Conservation (phyloP, 2,888 invertebrate genomes). For the Philonicus albiceps region DNA sequence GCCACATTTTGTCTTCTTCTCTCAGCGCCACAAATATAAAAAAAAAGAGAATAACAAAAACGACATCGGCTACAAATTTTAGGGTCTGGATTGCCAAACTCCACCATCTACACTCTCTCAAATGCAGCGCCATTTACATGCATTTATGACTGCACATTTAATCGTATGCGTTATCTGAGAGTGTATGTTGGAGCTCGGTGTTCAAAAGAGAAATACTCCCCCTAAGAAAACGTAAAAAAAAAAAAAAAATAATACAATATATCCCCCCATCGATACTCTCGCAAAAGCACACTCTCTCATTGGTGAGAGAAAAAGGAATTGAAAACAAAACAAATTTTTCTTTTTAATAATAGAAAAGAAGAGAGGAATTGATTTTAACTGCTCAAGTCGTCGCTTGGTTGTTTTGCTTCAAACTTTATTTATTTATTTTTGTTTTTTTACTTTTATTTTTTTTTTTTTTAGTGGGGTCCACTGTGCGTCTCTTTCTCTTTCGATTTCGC, state of each 20-base stretch:
- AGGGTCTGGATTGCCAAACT: background rate
- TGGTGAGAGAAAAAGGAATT: background rate
- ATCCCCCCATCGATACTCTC: background rate
- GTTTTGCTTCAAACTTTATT: background rate
- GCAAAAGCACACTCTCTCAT: background rate
- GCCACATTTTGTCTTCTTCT: slow-evolving; percentile 13
- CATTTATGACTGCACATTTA: background rate
- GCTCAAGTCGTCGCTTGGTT: slow-evolving; percentile 41
- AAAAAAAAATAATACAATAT: background rate
- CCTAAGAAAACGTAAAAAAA: background rate
- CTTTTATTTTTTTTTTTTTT: background rate
- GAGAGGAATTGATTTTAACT: slow-evolving; percentile 49
- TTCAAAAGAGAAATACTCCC: background rate
- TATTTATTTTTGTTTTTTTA: background rate
- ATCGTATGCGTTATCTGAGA: background rate
- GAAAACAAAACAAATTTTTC: slow-evolving; percentile 37
- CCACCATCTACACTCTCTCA: background rate
- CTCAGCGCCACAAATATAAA: background rate
- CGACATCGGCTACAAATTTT: background rate
- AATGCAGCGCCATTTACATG: background rate
- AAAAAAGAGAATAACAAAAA: background rate
- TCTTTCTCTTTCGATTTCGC: background rate
- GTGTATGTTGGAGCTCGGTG: background rate
- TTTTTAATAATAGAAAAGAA: slow-evolving; percentile 37
- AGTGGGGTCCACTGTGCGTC: background rate